Base-by-base conservation (phyloP, 2,797 vertebrate species). In the Bradypodion ventrale region DNA sequence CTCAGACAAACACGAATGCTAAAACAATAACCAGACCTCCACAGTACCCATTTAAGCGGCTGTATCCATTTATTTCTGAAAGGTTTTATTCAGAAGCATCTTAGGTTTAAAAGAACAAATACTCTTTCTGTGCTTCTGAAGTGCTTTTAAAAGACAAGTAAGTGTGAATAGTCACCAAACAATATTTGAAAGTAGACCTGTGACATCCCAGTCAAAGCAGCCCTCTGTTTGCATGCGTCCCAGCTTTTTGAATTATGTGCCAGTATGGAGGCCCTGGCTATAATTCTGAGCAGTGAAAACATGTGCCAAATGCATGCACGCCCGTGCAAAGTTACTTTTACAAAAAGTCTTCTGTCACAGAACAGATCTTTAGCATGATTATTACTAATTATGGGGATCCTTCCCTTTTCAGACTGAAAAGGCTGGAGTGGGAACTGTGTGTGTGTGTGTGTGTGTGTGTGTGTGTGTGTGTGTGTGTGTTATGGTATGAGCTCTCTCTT, bases 141-240 rank as follows among this genome's bases (percentile, higher is more conserved):
- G 49, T 76, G 63, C 63, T 80, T 80, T 85, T 32, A 59, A 56
- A 68, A 75, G 63, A 37, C 78, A 56, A 79, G 46, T 23, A 79
- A 68, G 46, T 69, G 1, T 40, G 40, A 75, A 81, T 25, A 44
- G 35, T 62, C 56, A 62, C 65, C 40, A 60, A 63, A 76, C 49
- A 68, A 46, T 27, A 46, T 40, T 76, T 81, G 32, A 76, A 82
- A 63, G 59, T 68, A 49, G 42, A 52, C 56, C 73, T 49, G 40
- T 52, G 56, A 21, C 2, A 27, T 52, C 32, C 76, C 8, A 65
- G 15, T 46, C 66, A 70, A 46, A 40, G 44, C n/a, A 63, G 40
- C 8, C 49, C 65, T 85, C 46, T 68, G 32, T 76, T 85, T 80
- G 56, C 49, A 76, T 75, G 40, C 16, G 35, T 76, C 42, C 66